Conservation (phyloP, 2,113 vertebrate genomes). For the Chascanopsetta lugubris region DNA sequence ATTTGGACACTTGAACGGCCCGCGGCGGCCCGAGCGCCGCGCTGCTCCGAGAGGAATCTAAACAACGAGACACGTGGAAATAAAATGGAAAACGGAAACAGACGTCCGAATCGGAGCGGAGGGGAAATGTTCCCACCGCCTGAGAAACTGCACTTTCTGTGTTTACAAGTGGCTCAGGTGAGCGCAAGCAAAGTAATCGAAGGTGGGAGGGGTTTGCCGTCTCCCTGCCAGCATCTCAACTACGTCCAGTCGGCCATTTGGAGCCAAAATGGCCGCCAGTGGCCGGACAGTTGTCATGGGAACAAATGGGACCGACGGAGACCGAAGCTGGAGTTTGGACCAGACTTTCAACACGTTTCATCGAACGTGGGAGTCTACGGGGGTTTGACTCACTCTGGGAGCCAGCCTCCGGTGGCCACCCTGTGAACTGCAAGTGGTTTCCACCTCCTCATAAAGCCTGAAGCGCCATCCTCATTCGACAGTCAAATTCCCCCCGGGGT, state of each 20-base stretch:
- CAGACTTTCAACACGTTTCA: too few species aligned
- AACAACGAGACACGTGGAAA: constrained; percentile 8
- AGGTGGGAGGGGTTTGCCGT: constrained; percentile 3
- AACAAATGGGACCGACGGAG: too few species aligned
- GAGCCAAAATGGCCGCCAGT: background rate
- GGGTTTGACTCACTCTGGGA: too few species aligned
- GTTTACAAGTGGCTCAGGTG: background rate
- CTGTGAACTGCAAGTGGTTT: too few species aligned
- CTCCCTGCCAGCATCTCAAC: too few species aligned
- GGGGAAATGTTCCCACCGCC: background rate
- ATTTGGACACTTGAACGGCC: constrained; percentile 21
- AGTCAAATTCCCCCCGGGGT: background rate
- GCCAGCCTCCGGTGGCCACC: too few species aligned
- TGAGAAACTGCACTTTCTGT: background rate
- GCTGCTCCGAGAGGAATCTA: constrained; percentile 14
- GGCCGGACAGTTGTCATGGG: too few species aligned
- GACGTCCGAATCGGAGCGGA: background rate
- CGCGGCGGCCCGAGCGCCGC: constrained; percentile 2
- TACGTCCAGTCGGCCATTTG: background rate
- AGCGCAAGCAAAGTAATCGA: background rate
- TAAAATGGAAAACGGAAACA: background rate
- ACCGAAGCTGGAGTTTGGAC: too few species aligned
- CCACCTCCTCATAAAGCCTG: too few species aligned
- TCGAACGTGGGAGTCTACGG: too few species aligned
- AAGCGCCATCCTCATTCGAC: too few species aligned